Evolutionary conservation across 2,888 invertebrate species (phyloP).

Genomic region (Thereva unica): DNA sequence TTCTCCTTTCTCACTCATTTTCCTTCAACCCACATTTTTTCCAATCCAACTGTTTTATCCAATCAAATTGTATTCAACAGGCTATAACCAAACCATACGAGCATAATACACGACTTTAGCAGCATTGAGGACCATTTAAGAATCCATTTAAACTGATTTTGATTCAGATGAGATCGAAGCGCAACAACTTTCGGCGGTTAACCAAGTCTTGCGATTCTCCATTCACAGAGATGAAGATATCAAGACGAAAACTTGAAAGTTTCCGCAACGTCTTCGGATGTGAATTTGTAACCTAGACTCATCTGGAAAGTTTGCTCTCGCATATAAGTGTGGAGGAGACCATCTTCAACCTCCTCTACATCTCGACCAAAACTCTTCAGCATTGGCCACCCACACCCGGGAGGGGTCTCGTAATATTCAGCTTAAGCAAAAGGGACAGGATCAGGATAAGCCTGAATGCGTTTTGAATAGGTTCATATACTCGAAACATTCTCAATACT

Average conservation of each 20-base stretch:
- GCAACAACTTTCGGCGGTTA: conserved; percentile 38
- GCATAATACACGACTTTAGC: no score
- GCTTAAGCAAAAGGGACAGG: background rate
- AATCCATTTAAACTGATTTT: conserved; percentile 2
- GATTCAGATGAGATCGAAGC: conserved; percentile 28
- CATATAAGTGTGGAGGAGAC: background rate
- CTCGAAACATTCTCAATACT: conserved; percentile 17
- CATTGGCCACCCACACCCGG: conserved; percentile 34
- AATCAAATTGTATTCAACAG: no score
- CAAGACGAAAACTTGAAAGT: conserved; percentile 20
- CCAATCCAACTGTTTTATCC: no score
- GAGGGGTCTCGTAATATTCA: conserved; percentile 17
- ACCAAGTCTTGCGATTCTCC: conserved; percentile 26
- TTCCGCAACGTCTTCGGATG: conserved; percentile 26
- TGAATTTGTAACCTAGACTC: background rate
- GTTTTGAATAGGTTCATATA: conserved; percentile 30
- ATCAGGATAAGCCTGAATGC: conserved; percentile 33
- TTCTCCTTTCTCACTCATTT: no score
- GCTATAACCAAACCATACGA: no score
- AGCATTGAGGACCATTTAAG: conserved; percentile 1
- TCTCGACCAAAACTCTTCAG: conserved; percentile 29
- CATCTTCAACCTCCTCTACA: background rate
- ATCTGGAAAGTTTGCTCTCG: no score
- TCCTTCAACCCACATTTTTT: no score
- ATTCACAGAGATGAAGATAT: conserved; percentile 12